These are phyloP conservation scores for Lonchura striata DNA, from an alignment of 2,113 vertebrate genomes.

Conservation along the genomic window DNA sequence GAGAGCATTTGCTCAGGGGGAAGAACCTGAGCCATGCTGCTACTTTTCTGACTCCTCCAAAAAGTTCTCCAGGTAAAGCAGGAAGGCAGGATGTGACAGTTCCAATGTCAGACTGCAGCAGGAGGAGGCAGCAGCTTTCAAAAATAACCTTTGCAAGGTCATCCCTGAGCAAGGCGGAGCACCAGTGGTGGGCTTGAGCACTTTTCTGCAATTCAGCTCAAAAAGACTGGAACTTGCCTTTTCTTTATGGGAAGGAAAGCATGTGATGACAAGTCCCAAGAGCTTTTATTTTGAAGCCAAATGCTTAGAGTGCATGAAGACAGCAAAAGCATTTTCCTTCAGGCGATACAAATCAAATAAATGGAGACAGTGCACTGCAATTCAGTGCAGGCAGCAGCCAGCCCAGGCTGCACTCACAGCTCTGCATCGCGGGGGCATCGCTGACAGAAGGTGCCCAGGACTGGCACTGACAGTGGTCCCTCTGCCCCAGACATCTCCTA, in stretches of 20 bases:
- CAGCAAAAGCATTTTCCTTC: conserved; percentile 52
- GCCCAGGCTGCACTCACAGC: neutral
- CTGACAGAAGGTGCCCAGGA: neutral
- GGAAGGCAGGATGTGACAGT: neutral
- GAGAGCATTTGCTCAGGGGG: neutral
- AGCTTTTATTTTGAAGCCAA: conserved; percentile 62
- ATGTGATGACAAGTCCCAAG: conserved; percentile 16
- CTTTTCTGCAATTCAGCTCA: conserved; percentile 5
- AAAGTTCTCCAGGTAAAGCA: neutral
- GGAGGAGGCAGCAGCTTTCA: neutral
- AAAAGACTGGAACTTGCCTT: conserved; percentile 14
- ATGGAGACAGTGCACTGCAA: neutral
- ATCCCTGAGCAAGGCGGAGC: neutral
- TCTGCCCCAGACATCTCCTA: rapidly evolving
- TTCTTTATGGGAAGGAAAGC: neutral
- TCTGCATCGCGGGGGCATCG: rapidly evolving
- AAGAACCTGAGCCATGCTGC: neutral
- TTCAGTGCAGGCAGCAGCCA: neutral
- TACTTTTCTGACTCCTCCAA: neutral
- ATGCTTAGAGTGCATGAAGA: conserved; percentile 48
- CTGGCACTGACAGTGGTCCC: neutral
- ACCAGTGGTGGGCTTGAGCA: neutral
- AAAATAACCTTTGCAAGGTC: conserved; percentile 40
- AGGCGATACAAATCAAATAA: conserved; percentile 48
- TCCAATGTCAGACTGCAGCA: neutral